Percentiles rank a stretch among this genome's conserved stretches.
Conservation (phyloP, 53 echinoderm and acorn worm genomes). For the Crossaster papposus region DNA sequence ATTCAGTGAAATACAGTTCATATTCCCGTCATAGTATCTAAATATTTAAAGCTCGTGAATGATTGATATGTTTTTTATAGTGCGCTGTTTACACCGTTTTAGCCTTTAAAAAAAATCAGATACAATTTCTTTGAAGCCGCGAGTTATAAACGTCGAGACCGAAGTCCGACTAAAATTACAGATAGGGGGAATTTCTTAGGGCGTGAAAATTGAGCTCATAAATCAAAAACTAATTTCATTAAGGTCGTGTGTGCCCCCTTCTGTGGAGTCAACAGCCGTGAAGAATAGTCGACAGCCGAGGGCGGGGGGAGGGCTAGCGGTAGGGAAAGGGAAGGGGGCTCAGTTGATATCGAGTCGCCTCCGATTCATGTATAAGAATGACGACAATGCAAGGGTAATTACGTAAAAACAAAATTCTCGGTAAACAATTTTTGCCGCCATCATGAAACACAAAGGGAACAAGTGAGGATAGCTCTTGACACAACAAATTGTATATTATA, state of each 20-base stretch:
- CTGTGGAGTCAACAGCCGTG: not conserved
- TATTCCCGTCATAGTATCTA: too few relatives aligned
- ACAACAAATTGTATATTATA: not conserved
- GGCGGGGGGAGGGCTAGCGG: too few relatives aligned
- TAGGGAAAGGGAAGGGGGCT: not conserved
- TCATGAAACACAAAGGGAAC: not conserved
- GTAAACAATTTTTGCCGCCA: not conserved
- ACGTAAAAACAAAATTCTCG: not conserved
- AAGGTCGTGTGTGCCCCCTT: not conserved
- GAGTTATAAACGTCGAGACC: not conserved
- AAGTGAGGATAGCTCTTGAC: not conserved
- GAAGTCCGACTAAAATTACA: not conserved
- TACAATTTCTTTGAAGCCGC: not conserved
- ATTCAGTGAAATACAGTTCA: too few relatives aligned
- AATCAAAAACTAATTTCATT: not conserved
- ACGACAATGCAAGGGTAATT: not conserved
- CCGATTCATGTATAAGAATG: not conserved
- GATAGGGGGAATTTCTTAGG: not conserved
- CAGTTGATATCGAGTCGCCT: not conserved
- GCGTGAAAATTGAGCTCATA: not conserved
- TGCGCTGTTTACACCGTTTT: not conserved
- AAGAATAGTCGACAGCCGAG: too few relatives aligned
- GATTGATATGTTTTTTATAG: constrained; percentile 1
- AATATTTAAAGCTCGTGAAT: not conserved
- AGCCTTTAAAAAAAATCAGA: constrained; percentile 5